A percentile compares a stretch with the other conserved stretches of the same genome.
These are phyloP conservation scores for Eurypyga helias DNA, from an alignment of 2,113 vertebrate species.

Conservation along the genomic window DNA sequence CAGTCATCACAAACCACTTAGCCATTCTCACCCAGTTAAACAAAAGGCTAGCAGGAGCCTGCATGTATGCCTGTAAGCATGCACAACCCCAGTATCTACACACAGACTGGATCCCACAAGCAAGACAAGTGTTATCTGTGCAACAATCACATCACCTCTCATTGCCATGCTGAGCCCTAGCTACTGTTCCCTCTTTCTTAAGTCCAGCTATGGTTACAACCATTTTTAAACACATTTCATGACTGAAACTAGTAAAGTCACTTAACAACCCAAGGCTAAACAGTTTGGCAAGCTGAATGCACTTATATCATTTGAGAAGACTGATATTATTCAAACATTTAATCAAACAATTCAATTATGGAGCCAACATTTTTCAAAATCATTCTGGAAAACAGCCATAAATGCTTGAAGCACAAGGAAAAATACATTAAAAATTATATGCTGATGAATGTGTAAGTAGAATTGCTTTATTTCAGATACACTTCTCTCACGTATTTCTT, in stretches of 20 bases:
- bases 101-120: not conserved
- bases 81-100: not conserved
- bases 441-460: not conserved
- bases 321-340: not conserved
- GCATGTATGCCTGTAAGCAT: too few species aligned
- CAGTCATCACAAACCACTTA: not conserved
- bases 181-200: not conserved
- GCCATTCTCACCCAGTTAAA: not conserved
- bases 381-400: not conserved
- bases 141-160: not conserved
- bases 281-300: not conserved
- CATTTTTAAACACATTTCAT: not conserved
- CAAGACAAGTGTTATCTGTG: not conserved
- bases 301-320: not conserved
- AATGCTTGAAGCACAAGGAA: not conserved
- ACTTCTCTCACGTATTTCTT: not conserved
- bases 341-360: not conserved
- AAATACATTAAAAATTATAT: not conserved
- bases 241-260: not conserved
- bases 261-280: not conserved
- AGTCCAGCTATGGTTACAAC: not conserved
- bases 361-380: not conserved
- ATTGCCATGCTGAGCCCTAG: not conserved
- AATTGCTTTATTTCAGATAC: not conserved
- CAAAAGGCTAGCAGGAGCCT: not conserved